phyloP scores from a whole-genome alignment of 2,113 vertebrate species.

The Poicephalus meyeri region DNA sequence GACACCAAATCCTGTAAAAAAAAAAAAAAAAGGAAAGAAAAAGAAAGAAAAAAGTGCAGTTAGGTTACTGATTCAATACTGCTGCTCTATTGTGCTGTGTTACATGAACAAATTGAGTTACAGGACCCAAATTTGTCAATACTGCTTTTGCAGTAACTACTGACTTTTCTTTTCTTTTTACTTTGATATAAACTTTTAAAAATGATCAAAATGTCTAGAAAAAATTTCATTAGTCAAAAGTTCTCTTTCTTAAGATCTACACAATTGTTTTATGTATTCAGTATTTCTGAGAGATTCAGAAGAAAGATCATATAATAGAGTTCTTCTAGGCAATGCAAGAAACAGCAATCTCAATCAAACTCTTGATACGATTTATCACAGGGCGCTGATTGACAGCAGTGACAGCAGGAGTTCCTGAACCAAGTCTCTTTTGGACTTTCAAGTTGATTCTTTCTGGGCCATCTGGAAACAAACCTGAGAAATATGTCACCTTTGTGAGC shows the following conservation, averaged over 20 bases:
- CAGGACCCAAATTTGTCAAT: not conserved
- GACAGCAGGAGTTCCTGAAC: not conserved
- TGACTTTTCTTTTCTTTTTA: not conserved
- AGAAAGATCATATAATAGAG: not conserved
- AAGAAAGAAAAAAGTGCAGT: not conserved
- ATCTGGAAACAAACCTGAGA: constrained; percentile 32
- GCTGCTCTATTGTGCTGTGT: not conserved
- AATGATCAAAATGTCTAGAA: not conserved
- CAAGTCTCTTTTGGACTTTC: not conserved
- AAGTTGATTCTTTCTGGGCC: not conserved
- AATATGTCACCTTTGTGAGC: not conserved
- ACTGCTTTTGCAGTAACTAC: not conserved
- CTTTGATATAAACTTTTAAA: not conserved
- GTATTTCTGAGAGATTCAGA: not conserved
- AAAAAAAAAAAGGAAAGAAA: not conserved
- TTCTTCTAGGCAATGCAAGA: not conserved
- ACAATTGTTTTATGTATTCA: not conserved
- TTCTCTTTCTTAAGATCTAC: not conserved
- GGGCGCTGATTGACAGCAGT: not conserved
- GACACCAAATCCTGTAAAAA: not conserved
- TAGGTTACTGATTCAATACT: not conserved
- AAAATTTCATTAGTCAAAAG: not conserved
- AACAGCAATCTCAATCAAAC: not conserved
- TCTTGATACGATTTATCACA: not conserved
- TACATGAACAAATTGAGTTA: not conserved